Base-by-base conservation (phyloP, 2,888 invertebrate genomes). In the Herminia tarsipennalis region DNA sequence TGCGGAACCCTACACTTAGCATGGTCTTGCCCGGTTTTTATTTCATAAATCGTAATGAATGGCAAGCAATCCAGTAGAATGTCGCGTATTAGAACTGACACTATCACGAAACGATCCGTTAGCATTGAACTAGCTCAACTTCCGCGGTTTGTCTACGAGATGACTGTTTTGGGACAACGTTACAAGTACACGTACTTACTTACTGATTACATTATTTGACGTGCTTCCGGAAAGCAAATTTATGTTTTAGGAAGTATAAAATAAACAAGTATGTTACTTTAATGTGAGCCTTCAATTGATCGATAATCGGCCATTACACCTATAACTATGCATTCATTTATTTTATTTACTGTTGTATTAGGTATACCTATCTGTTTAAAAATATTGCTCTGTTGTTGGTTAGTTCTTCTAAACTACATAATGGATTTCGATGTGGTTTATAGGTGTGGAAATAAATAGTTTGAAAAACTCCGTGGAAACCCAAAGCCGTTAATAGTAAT, bases 171-270 rank as follows among this genome's bases (percentile, higher is more conserved):
- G 32, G 36, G 36, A 36, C 32, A 24, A 30, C 10, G 10, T 22
- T 14, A 12, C 18, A 6, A 30, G 42, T 25, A 30, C 14, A n/a
- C 5, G 6, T 8, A 13, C 14, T 0, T 5, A 14, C 16, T 3
- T 12, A n/a, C n/a, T n/a, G n/a, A n/a, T n/a, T n/a, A n/a, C 16
- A 21, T 27, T 33, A 32, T 6, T 9, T 21, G 24, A 16, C 9
- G 13, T 16, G n/a, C 30, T 43, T 43, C 43, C 43, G 36, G 18
- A 32, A 10, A 9, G 6, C 30, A 37, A 25, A 32, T 43, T 37
- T 30, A 43, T 43, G 29, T 32, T 37, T 43, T 43, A 36, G 36
- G 43, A 43, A 43, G 30, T 43, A 18, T 28, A 41, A 30, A 16
- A 24, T 32, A 17, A 17, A n/a, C 1, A 4, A 24, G 14, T 20